A percentile compares a stretch with the other conserved stretches of the same genome.
Conservation (phyloP, 2,888 invertebrate species). For the Eupithecia exiguata region DNA sequence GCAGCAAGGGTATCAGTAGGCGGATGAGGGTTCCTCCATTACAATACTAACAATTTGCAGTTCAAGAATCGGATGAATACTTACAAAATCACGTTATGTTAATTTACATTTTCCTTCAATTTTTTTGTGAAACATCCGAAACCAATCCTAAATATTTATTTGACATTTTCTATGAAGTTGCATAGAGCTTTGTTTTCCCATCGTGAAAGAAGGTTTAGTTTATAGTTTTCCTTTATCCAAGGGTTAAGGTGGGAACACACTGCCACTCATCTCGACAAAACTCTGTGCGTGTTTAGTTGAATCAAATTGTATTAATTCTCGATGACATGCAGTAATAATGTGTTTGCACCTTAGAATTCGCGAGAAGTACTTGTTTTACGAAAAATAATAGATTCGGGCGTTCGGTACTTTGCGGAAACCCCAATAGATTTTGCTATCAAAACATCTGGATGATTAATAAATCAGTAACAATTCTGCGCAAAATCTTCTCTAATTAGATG, state of each 20-base stretch:
- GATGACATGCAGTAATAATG: too few relatives aligned
- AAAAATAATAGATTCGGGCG: too few relatives aligned
- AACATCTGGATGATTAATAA: too few relatives aligned
- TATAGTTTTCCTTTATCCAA: background rate
- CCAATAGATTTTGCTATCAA: too few relatives aligned
- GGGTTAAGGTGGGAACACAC: background rate
- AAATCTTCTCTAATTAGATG: too few relatives aligned
- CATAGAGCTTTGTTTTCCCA: background rate
- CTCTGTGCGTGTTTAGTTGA: too few relatives aligned
- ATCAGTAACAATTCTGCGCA: too few relatives aligned
- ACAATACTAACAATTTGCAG: background rate
- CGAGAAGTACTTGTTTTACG: too few relatives aligned
- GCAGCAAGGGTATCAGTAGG: background rate
- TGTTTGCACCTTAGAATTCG: too few relatives aligned
- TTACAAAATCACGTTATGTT: background rate
- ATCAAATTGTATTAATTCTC: too few relatives aligned
- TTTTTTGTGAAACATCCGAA: background rate
- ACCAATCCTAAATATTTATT: background rate
- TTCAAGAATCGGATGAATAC: background rate
- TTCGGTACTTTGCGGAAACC: too few relatives aligned
- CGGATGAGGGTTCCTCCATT: background rate
- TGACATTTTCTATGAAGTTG: background rate
- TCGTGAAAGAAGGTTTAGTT: background rate
- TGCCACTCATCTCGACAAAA: background rate
- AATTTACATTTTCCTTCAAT: background rate